phyloP scores from a whole-genome alignment of 2,797 vertebrate species.

The Smutsia gigantea region DNA sequence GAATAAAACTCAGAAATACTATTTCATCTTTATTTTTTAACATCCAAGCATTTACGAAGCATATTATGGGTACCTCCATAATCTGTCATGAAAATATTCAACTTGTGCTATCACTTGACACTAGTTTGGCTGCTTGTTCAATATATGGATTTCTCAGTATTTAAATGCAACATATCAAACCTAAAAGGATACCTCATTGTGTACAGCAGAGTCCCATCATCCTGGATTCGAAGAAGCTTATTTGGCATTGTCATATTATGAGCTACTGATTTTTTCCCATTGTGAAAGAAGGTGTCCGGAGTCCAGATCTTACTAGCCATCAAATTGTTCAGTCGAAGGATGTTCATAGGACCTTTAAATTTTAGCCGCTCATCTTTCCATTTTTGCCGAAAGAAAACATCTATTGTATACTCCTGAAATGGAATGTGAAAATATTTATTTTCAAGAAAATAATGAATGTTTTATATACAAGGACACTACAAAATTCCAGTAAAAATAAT shows the following conservation, averaged over 20 bases:
- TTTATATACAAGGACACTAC: slow-evolving; percentile 16
- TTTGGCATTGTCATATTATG: slow-evolving; percentile 99
- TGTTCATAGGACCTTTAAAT: slow-evolving; percentile 98
- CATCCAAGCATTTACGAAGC: neutral
- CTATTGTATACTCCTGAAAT: slow-evolving; percentile 98
- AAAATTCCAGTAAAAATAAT: neutral
- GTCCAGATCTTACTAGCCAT: slow-evolving; percentile 99
- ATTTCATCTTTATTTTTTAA: neutral
- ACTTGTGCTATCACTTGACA: neutral
- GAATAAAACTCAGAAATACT: neutral
- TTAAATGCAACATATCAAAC: neutral
- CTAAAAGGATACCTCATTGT: slow-evolving; percentile 93
- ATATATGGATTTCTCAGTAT: neutral
- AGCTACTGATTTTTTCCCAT: slow-evolving; percentile 98
- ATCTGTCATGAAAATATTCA: neutral
- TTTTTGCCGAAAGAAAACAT: slow-evolving; percentile 98
- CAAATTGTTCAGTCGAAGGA: slow-evolving; percentile 97
- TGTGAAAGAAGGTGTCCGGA: slow-evolving; percentile 99
- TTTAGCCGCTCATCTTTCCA: slow-evolving; percentile 98
- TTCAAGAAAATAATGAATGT: neutral
- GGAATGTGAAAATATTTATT: slow-evolving; percentile 65
- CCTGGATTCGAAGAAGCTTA: slow-evolving; percentile 96
- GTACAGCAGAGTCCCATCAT: slow-evolving; percentile 96
- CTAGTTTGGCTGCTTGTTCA: neutral
- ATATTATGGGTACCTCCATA: neutral